phyloP scores from a whole-genome alignment of 2,888 invertebrate species.

The Metallyticus violacea region DNA sequence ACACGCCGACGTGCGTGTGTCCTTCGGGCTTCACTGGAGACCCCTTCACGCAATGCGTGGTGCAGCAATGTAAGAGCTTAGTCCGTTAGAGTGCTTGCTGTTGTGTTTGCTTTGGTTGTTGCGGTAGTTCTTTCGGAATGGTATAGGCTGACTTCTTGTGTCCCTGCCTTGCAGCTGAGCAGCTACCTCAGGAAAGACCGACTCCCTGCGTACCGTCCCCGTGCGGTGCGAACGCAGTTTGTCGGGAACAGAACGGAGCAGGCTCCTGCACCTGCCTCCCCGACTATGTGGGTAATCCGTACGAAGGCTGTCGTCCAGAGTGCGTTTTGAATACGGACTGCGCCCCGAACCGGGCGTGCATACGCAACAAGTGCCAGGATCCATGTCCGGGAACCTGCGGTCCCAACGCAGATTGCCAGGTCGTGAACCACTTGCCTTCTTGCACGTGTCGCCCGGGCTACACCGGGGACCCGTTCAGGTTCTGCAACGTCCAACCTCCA shows the following conservation, averaged over 20 bases:
- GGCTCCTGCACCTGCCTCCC: conserved; percentile 56
- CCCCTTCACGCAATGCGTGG: conserved; percentile 41
- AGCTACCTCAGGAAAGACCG: conserved; percentile 31
- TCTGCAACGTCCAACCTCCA: conserved; percentile 39
- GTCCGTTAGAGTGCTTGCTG: background rate
- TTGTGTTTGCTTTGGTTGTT: conserved; percentile 38
- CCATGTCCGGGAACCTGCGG: conserved; percentile 63
- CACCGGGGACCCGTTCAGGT: conserved; percentile 48
- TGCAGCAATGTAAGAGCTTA: conserved; percentile 10
- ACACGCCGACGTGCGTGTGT: conserved; percentile 45
- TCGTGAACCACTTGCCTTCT: conserved; percentile 52
- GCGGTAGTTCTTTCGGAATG: background rate
- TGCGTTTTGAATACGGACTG: conserved; percentile 71
- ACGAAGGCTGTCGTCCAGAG: conserved; percentile 59
- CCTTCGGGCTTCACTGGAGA: conserved; percentile 43
- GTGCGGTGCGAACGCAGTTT: conserved; percentile 40
- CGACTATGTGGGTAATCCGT: conserved; percentile 64
- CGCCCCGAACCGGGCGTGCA: conserved; percentile 65
- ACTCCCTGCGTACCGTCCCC: conserved; percentile 34
- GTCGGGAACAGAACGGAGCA: conserved; percentile 42
- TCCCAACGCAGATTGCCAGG: conserved; percentile 51
- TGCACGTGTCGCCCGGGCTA: conserved; percentile 58
- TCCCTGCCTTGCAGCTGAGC: conserved; percentile 53
- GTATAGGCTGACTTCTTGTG: conserved; percentile 13
- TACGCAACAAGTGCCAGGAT: conserved; percentile 70